These are phyloP conservation scores for Machimus rusticus DNA, from an alignment of 2,888 invertebrate genomes.

Conservation along the genomic window DNA sequence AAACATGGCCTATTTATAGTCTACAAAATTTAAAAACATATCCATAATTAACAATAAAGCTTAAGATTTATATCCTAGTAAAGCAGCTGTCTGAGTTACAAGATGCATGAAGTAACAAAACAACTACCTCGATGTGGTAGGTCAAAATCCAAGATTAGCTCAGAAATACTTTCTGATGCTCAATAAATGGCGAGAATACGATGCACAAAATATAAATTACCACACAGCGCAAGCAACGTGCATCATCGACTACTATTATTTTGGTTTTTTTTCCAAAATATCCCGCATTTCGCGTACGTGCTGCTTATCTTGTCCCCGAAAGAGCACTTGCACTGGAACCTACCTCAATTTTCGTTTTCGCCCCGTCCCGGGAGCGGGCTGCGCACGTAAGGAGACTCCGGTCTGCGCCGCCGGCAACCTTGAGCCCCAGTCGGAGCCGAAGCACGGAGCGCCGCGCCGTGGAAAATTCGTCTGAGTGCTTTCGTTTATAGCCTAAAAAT, in stretches of 20 bases:
- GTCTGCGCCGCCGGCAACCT: background rate
- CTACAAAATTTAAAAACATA: too few species aligned
- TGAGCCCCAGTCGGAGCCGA: background rate
- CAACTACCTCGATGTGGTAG: background rate
- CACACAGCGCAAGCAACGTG: background rate
- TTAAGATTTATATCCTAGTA: too few species aligned
- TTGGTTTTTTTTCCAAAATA: background rate
- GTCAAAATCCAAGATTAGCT: background rate
- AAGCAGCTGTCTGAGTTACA: too few species aligned
- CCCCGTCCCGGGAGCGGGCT: background rate
- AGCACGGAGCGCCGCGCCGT: background rate
- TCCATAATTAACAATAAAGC: too few species aligned
- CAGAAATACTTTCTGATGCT: background rate
- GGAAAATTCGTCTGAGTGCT: background rate
- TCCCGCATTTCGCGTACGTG: background rate
- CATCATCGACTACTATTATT: background rate
- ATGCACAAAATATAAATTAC: background rate
- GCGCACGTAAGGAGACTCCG: background rate
- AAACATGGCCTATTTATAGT: too few species aligned
- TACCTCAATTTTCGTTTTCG: background rate
- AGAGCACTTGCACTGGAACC: background rate
- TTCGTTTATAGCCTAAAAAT: background rate
- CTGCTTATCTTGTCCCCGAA: background rate
- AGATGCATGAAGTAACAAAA: too few species aligned
- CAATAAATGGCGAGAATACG: background rate